A percentile compares a stretch with the other conserved stretches of the same genome.
Evolutionary conservation across 1,140 invertebrate species (phyloP).

Genomic region (Drosophila ficusphila): DNA sequence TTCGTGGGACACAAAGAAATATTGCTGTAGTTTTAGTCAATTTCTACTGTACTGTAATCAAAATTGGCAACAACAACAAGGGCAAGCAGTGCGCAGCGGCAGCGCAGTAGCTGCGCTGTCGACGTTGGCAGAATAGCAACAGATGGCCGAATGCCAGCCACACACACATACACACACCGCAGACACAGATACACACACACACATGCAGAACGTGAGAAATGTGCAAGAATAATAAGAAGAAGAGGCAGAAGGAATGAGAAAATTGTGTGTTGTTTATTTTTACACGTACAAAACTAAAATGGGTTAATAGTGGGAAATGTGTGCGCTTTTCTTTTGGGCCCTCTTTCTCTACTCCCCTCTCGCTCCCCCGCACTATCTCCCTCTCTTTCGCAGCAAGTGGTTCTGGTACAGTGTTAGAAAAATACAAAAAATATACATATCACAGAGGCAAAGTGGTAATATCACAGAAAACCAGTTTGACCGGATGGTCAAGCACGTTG

Average conservation of each 20-base stretch:
- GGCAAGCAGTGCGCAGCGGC: slow-evolving; percentile 2
- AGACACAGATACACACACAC: neutral
- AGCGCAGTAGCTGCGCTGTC: slow-evolving; percentile 1
- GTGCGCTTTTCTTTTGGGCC: slow-evolving; percentile 28
- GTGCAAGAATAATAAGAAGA: slow-evolving; percentile 15
- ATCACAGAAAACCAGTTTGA: slow-evolving; percentile 40
- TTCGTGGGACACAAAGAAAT: no score
- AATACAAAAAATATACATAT: slow-evolving; percentile 11
- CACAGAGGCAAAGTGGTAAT: neutral
- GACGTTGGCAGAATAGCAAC: slow-evolving; percentile 30
- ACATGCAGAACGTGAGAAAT: slow-evolving; percentile 3
- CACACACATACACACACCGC: slow-evolving; percentile 1
- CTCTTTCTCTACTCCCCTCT: neutral
- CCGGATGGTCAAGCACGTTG: slow-evolving; percentile 47
- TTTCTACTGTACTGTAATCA: neutral
- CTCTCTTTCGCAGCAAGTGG: slow-evolving; percentile 13
- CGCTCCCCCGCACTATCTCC: neutral
- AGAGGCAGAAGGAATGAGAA: slow-evolving; percentile 36
- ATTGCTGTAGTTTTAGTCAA: neutral
- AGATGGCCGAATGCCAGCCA: slow-evolving; percentile 45
- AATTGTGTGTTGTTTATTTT: slow-evolving; percentile 67
- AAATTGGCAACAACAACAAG: slow-evolving; percentile 28
- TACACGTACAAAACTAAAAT: slow-evolving; percentile 66
- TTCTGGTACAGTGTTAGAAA: slow-evolving; percentile 41
- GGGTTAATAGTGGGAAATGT: slow-evolving; percentile 78